Conservation (phyloP, 1,140 invertebrate genomes). For the Acromyrmex heyeri region DNA sequence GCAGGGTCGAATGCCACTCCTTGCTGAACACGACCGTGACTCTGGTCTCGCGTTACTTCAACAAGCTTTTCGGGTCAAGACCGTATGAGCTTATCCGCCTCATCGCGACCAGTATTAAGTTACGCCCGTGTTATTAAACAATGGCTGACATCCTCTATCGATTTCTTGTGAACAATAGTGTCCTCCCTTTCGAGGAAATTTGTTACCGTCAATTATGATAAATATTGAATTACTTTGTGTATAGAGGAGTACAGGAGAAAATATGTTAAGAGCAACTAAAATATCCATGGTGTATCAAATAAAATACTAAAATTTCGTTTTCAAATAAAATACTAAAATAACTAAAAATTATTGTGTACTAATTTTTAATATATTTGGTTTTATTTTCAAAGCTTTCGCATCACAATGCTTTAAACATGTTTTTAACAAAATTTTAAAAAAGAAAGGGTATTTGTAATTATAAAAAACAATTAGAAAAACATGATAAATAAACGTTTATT, state of each 20-base stretch:
- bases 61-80: conserved; percentile 69
- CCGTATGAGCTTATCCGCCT: conserved; percentile 41
- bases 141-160: conserved; percentile 4
- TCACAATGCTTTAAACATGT: background rate
- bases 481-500: background rate
- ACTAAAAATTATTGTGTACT: background rate
- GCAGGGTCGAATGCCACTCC: conserved; percentile 65
- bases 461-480: background rate
- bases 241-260: background rate
- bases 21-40: conserved; percentile 55
- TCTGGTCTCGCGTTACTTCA: conserved; percentile 44
- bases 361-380: background rate
- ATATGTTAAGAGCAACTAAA: background rate
- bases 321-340: background rate
- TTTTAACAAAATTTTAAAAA: background rate
- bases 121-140: conserved; percentile 18
- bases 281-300: background rate
- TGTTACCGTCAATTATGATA: background rate
- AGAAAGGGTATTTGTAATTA: background rate
- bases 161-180: conserved; percentile 7
- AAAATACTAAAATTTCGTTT: no score
- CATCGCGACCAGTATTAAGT: background rate
- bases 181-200: background rate
- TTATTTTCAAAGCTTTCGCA: background rate
- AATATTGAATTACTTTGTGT: conserved; percentile 1